These are phyloP conservation scores for Bubo bubo DNA, from an alignment of 2,113 vertebrate species.

Conservation along the genomic window DNA sequence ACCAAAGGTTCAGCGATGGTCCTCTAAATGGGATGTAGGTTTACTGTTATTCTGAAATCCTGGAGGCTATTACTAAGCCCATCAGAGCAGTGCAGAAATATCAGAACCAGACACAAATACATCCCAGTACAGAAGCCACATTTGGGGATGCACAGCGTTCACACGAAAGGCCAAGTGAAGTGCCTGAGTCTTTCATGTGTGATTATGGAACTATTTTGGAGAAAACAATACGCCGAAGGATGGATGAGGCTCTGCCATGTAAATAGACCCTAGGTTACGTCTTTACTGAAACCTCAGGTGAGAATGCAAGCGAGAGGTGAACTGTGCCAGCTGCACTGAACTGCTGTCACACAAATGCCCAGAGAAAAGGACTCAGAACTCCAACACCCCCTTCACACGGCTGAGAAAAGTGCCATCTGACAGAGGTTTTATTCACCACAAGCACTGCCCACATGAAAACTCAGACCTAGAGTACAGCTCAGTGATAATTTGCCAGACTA, in stretches of 20 bases:
- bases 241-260: neutral
- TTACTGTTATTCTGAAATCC: neutral
- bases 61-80: neutral
- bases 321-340: neutral
- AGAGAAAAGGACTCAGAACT: neutral
- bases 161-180: neutral
- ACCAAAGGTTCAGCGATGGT: neutral
- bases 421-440: neutral
- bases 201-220: neutral
- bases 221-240: neutral
- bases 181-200: neutral
- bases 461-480: neutral
- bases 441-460: neutral
- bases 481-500: rapidly evolving
- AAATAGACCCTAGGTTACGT: neutral
- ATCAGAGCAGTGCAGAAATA: rapidly evolving
- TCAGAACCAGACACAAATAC: neutral
- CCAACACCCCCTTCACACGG: rapidly evolving
- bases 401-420: rapidly evolving
- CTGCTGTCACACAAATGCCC: neutral
- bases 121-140: neutral
- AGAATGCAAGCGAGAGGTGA: neutral
- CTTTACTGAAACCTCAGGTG: neutral
- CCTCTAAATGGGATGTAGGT: neutral
- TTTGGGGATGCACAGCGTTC: rapidly evolving